phyloP scores from a whole-genome alignment of 1,140 invertebrate genomes.

The Drosophila carrolli region DNA sequence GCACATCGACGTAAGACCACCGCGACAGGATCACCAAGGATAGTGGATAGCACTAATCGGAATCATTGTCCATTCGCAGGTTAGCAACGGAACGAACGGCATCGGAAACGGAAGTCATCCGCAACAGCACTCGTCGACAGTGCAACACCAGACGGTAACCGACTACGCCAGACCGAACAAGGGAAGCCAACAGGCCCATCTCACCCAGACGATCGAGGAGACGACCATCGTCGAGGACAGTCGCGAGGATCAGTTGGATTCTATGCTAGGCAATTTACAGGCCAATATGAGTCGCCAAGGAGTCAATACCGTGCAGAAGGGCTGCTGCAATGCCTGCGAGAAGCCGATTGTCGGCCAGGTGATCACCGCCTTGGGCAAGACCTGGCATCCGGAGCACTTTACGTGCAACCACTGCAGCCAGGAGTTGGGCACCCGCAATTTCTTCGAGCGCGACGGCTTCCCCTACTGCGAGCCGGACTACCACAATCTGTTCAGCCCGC shows the following conservation, averaged over 20 bases:
- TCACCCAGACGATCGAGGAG: conserved; percentile 85
- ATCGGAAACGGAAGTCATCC: conserved; percentile 36
- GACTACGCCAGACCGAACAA: conserved; percentile 91
- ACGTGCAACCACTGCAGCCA: conserved; percentile 98
- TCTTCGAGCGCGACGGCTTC: conserved; percentile 98
- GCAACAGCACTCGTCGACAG: conserved; percentile 52
- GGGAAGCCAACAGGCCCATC: conserved; percentile 85
- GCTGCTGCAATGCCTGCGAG: conserved; percentile 98
- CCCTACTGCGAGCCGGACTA: conserved; percentile 99
- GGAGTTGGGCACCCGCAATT: conserved; percentile 98
- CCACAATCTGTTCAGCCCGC: conserved; percentile 98
- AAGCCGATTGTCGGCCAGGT: conserved; percentile 99
- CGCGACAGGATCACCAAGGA: conserved; percentile 5
- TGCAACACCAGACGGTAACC: conserved; percentile 87
- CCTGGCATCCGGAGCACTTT: conserved; percentile 99
- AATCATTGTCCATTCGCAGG: conserved; percentile 78
- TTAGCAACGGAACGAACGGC: conserved; percentile 85
- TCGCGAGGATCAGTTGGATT: conserved; percentile 91
- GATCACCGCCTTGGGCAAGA: conserved; percentile 96
- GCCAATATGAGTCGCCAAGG: conserved; percentile 98
- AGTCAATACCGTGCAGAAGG: conserved; percentile 98
- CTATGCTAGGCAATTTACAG: conserved; percentile 91
- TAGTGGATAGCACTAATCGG: conserved; percentile 1
- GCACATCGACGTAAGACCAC: conserved; percentile 72
- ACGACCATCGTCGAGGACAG: conserved; percentile 80